These are phyloP conservation scores for Theonella swinhoei DNA, from an alignment of 37 sponge, comb jelly and placozoan species.

Conservation along the genomic window DNA sequence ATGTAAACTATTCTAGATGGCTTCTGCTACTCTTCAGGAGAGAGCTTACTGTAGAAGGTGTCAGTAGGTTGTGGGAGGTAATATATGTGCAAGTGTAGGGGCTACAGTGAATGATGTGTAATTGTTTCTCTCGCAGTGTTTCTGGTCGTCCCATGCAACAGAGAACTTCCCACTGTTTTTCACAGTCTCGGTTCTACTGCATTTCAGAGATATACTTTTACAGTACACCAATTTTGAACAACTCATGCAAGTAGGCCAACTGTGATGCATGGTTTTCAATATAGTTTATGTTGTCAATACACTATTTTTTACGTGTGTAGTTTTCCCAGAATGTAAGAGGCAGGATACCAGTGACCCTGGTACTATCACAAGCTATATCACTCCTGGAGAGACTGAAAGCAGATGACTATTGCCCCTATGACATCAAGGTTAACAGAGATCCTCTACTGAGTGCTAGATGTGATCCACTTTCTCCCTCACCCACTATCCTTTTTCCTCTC, in stretches of 20 bases:
- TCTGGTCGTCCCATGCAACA: conserved; percentile 38
- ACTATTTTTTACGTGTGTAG: too few relatives aligned
- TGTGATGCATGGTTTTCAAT: too few relatives aligned
- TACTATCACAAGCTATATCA: conserved; percentile 10
- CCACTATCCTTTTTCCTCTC: too few relatives aligned
- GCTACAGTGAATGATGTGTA: not conserved
- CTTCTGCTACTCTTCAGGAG: conserved; percentile 46
- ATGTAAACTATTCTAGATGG: conserved; percentile 6
- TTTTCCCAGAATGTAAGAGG: conserved; percentile 1
- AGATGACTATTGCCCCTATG: conserved; percentile 35
- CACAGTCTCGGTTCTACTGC: conserved; percentile 4
- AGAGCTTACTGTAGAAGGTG: conserved; percentile 33
- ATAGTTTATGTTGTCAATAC: too few relatives aligned
- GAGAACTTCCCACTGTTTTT: conserved; percentile 25
- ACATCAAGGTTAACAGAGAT: conserved; percentile 43
- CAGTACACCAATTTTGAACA: conserved; percentile 9
- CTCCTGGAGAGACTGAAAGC: conserved; percentile 26
- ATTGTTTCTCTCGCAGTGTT: conserved; percentile 1
- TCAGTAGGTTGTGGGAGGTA: conserved; percentile 44
- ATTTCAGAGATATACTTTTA: not conserved
- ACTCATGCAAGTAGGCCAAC: conserved; percentile 24
- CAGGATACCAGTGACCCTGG: not conserved
- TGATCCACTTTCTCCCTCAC: too few relatives aligned
- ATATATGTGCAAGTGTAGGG: not conserved
- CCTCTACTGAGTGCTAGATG: too few relatives aligned